phyloP scores from a whole-genome alignment of 2,888 invertebrate species.

The Eristalis intricaria region DNA sequence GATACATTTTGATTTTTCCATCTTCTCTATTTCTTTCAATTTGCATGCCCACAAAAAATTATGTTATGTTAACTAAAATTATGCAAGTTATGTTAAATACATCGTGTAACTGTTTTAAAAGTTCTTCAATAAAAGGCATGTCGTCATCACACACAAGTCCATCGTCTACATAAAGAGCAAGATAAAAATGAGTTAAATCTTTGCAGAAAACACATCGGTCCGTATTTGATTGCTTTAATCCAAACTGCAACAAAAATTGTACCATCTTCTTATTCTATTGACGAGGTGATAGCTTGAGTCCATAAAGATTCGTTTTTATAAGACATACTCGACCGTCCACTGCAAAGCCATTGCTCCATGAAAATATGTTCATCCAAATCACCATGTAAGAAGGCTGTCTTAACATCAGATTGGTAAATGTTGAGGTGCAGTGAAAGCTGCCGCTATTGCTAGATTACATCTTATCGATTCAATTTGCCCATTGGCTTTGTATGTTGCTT shows the following conservation, averaged over 20 bases:
- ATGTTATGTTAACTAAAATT: too few species aligned
- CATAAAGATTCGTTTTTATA: conserved; percentile 66
- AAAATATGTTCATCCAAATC: conserved; percentile 47
- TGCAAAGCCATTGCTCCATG: conserved; percentile 47
- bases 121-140: too few species aligned
- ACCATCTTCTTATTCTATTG: conserved; percentile 59
- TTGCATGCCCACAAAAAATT: too few species aligned
- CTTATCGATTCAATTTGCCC: conserved; percentile 64
- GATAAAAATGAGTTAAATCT: too few species aligned
- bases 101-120: too few species aligned
- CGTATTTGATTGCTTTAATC: conserved; percentile 49
- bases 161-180: too few species aligned
- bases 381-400: conserved; percentile 72
- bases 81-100: too few species aligned
- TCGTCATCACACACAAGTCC: too few species aligned
- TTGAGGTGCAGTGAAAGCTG: conserved; percentile 52
- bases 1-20: too few species aligned
- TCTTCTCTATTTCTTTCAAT: too few species aligned
- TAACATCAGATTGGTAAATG: conserved; percentile 68
- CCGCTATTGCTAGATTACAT: conserved; percentile 58
- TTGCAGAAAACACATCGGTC: too few species aligned
- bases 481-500: conserved; percentile 37
- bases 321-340: conserved; percentile 56
- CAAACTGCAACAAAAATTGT: conserved; percentile 38
- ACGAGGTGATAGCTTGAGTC: conserved; percentile 59